These are phyloP conservation scores for Calliopum simillimum DNA, from an alignment of 2,888 invertebrate genomes.

Conservation along the genomic window DNA sequence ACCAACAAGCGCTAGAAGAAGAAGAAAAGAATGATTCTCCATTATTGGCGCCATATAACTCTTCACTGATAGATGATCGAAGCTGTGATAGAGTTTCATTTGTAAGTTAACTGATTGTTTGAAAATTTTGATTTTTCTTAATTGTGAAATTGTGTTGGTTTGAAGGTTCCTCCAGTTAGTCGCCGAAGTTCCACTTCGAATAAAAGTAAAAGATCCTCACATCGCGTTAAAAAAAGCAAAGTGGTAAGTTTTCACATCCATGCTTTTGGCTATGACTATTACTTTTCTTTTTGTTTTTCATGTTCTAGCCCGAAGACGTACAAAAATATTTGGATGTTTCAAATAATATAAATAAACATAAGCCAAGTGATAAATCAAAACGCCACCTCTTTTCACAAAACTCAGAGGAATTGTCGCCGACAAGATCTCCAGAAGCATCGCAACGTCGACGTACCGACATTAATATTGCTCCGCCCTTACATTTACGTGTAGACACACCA, in stretches of 20 bases:
- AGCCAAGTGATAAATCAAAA: slow-evolving; percentile 26
- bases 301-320: slow-evolving; percentile 41
- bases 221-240: background rate
- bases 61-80: slow-evolving; percentile 40
- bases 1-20: background rate
- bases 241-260: slow-evolving; percentile 4
- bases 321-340: slow-evolving; percentile 44
- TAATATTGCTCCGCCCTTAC: no score
- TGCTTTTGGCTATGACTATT: background rate
- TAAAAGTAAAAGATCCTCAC: background rate
- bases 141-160: background rate
- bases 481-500: no score
- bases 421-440: no score
- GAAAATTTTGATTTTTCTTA: no score
- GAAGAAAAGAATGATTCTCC: background rate
- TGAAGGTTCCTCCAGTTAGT: background rate
- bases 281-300: background rate
- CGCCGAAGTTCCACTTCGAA: background rate
- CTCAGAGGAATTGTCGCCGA: background rate
- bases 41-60: background rate
- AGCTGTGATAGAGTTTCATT: slow-evolving; percentile 27
- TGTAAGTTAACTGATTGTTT: no score
- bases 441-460: no score
- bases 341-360: slow-evolving; percentile 27
- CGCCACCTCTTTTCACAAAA: slow-evolving; percentile 50